Conservation (phyloP, 2,113 vertebrate species). For the Acinonyx jubatus region DNA sequence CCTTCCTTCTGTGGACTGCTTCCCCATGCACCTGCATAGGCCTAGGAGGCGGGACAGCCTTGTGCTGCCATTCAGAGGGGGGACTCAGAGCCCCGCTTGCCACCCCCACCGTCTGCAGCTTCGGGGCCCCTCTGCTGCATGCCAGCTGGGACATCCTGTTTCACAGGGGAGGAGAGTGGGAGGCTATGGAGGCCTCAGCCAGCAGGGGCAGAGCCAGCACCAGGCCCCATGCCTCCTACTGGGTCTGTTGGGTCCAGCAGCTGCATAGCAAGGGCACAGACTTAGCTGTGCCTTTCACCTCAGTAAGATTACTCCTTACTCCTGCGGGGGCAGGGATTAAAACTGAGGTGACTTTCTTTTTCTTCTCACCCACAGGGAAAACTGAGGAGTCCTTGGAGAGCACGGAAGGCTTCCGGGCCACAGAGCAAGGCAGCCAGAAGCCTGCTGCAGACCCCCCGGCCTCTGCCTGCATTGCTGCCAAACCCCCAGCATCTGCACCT, state of each 20-base stretch:
- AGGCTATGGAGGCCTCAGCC: background rate
- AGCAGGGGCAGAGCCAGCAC: background rate
- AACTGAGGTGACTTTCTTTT: background rate
- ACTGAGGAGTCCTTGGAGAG: conserved; percentile 81
- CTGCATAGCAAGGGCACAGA: background rate
- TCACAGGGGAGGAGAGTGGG: background rate
- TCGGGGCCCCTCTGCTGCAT: background rate
- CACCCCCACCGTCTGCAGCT: background rate
- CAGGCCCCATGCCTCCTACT: background rate
- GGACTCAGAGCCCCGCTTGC: background rate
- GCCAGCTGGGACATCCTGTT: background rate
- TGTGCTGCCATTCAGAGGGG: background rate
- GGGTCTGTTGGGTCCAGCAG: background rate
- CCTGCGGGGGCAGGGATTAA: background rate
- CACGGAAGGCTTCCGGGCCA: conserved; percentile 76
- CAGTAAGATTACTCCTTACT: background rate
- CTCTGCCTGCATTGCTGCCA: conserved; percentile 78
- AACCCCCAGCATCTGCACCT: conserved; percentile 63
- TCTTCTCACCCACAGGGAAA: conserved; percentile 72
- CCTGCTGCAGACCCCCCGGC: conserved; percentile 72
- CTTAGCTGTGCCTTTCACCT: background rate
- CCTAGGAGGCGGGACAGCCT: background rate
- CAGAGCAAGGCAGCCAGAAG: conserved; percentile 79
- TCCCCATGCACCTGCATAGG: background rate
- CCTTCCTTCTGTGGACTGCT: background rate